Percentiles rank a stretch among this genome's conserved stretches.
These are phyloP conservation scores for Chrysomela aeneicollis DNA, from an alignment of 2,888 invertebrate genomes.

Conservation along the genomic window DNA sequence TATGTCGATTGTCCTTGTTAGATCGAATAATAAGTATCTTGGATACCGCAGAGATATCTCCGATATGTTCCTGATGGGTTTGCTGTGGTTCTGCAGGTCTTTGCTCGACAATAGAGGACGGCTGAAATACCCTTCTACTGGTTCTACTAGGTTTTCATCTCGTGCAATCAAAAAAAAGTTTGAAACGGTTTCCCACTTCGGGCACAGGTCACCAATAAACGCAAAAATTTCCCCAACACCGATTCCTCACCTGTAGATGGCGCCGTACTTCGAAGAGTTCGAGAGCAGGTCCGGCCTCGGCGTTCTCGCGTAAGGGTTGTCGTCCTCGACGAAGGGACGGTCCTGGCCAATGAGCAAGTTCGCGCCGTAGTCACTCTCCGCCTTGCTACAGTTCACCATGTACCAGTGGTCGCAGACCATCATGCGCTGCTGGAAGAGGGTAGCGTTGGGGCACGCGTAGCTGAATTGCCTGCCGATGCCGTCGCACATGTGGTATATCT, in stretches of 20 bases:
- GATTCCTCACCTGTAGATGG: conserved; percentile 45
- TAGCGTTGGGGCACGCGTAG: conserved; percentile 81
- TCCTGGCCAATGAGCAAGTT: conserved; percentile 78
- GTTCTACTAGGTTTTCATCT: no score
- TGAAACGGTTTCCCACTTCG: no score
- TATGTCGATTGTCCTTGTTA: no score
- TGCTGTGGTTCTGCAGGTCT: no score
- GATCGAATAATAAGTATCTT: no score
- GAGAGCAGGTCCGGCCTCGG: conserved; percentile 73
- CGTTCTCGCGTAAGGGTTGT: conserved; percentile 71
- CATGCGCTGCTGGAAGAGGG: conserved; percentile 82
- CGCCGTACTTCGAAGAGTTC: conserved; percentile 54
- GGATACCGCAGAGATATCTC: no score
- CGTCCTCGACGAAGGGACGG: conserved; percentile 72
- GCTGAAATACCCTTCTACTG: no score
- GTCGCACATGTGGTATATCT: conserved; percentile 86
- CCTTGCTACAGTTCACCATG: conserved; percentile 80
- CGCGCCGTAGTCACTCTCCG: conserved; percentile 75
- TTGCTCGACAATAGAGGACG: no score
- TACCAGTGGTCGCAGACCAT: conserved; percentile 84
- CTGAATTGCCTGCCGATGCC: conserved; percentile 79
- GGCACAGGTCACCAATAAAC: background rate
- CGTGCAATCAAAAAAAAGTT: no score
- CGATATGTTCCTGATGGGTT: no score
- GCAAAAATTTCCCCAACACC: background rate